phyloP scores from a whole-genome alignment of 2,797 vertebrate genomes.

The Synaphobranchus kaupii region DNA sequence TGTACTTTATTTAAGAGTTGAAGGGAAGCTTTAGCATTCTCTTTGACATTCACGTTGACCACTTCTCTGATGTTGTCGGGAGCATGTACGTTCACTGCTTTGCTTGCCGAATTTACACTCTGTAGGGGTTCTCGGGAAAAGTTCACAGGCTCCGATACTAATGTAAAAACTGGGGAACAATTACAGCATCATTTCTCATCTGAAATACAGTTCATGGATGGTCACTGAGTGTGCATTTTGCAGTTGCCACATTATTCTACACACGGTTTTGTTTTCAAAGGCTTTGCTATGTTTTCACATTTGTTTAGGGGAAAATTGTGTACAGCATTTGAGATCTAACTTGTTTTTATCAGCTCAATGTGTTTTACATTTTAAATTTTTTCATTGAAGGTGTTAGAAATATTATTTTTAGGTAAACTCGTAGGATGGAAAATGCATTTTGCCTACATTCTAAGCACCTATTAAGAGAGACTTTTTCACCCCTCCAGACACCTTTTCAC shows the following conservation, averaged over 20 bases:
- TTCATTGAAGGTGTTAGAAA: not conserved
- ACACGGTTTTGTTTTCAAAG: not conserved
- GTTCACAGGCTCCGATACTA: not conserved
- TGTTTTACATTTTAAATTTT: conserved; percentile 23
- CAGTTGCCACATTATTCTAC: not conserved
- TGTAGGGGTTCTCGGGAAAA: not conserved
- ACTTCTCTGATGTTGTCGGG: not conserved
- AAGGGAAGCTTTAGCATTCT: not conserved
- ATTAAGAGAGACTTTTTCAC: not conserved
- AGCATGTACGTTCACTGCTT: not conserved
- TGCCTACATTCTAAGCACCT: conserved; percentile 10
- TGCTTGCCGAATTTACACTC: not conserved
- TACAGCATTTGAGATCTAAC: not conserved
- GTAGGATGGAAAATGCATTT: not conserved
- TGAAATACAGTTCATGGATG: not conserved
- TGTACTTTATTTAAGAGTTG: not conserved
- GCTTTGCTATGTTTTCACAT: not conserved
- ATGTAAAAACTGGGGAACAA: not conserved
- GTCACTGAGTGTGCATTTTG: not conserved
- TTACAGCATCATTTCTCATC: not conserved
- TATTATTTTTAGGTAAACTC: conserved; percentile 12
- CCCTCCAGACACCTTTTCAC: not conserved
- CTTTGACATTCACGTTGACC: not conserved
- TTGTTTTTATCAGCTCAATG: not conserved
- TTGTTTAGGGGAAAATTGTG: not conserved